Percentiles rank a stretch among this genome's conserved stretches.
These are phyloP conservation scores for Electrona antarctica DNA, from an alignment of 2,113 vertebrate genomes.

Conservation along the genomic window DNA sequence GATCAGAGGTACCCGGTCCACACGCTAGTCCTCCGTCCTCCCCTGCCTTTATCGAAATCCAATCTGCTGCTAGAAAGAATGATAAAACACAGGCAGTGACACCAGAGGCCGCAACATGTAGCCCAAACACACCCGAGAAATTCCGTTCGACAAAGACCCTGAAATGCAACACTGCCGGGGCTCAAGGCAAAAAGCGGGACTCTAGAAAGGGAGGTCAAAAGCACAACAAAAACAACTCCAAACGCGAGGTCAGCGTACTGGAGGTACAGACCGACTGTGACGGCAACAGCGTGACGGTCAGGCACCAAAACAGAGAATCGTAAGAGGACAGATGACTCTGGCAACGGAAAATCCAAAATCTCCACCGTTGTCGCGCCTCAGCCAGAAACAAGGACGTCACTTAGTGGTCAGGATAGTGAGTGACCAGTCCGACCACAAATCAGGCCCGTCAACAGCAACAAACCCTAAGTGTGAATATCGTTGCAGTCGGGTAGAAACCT, in stretches of 20 bases:
- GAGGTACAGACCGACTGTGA: slow-evolving; percentile 80
- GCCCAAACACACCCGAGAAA: slow-evolving; percentile 49
- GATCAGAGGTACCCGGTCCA: slow-evolving; percentile 40
- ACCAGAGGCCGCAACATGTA: slow-evolving; percentile 36
- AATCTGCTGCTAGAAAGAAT: slow-evolving; percentile 83
- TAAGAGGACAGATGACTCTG: slow-evolving; percentile 79
- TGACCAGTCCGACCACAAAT: slow-evolving; percentile 57
- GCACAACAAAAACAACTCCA: slow-evolving; percentile 52
- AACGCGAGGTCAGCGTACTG: slow-evolving; percentile 80
- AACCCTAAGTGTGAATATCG: slow-evolving; percentile 40
- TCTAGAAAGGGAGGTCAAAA: slow-evolving; percentile 36
- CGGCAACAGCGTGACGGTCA: slow-evolving; percentile 59
- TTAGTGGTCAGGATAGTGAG: slow-evolving; percentile 35
- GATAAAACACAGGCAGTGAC: slow-evolving; percentile 31
- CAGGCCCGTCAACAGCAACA: slow-evolving; percentile 59
- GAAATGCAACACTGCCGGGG: slow-evolving; percentile 51
- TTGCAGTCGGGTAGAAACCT: no score
- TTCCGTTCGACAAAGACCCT: slow-evolving; percentile 62
- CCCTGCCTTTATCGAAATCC: slow-evolving; percentile 87
- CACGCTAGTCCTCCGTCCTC: slow-evolving; percentile 81
- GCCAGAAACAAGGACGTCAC: slow-evolving; percentile 70
- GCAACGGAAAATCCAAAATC: slow-evolving; percentile 80
- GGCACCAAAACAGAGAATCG: slow-evolving; percentile 82
- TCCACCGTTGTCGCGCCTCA: slow-evolving; percentile 82
- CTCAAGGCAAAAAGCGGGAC: slow-evolving; percentile 43